A percentile compares a stretch with the other conserved stretches of the same genome.
These are phyloP conservation scores for Lasiommata megera DNA, from an alignment of 2,888 invertebrate genomes.

Conservation along the genomic window DNA sequence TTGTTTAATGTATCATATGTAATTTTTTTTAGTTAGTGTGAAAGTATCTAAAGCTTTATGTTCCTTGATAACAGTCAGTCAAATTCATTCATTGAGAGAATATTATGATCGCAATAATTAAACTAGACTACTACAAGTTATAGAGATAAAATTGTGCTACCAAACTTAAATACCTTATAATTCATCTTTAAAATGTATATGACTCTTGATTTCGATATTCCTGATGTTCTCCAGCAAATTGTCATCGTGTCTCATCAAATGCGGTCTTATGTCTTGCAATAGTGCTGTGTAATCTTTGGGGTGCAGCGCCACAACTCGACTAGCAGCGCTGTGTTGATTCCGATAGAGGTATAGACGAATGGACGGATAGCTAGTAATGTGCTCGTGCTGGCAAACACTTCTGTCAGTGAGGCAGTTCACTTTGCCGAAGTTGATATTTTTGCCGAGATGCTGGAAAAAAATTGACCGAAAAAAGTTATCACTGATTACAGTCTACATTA, in stretches of 20 bases:
- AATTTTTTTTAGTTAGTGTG: no score
- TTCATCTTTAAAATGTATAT: conserved; percentile 56
- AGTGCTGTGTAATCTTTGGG: conserved; percentile 47
- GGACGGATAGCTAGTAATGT: conserved; percentile 63
- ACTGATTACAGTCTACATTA: no score
- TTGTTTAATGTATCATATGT: no score
- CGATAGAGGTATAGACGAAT: conserved; percentile 58
- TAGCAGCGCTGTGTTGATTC: conserved; percentile 46
- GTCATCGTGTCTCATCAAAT: conserved; percentile 49
- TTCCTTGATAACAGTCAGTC: no score
- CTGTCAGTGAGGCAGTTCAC: conserved; percentile 70
- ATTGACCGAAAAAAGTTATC: no score
- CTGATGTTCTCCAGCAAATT: conserved; percentile 43
- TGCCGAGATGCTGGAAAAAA: conserved; percentile 51
- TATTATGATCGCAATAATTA: no score
- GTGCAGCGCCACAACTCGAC: conserved; percentile 50
- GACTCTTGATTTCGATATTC: conserved; percentile 38
- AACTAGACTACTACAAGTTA: no score
- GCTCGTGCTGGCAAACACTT: conserved; percentile 64
- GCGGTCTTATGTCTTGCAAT: conserved; percentile 49
- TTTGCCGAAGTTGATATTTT: conserved; percentile 62
- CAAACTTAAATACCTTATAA: conserved; percentile 40
- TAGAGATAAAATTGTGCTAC: background rate
- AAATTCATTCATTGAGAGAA: no score
- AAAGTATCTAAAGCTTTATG: no score